phyloP scores from a whole-genome alignment of 1,140 invertebrate species.

The Pseudomyrmex sp. region DNA sequence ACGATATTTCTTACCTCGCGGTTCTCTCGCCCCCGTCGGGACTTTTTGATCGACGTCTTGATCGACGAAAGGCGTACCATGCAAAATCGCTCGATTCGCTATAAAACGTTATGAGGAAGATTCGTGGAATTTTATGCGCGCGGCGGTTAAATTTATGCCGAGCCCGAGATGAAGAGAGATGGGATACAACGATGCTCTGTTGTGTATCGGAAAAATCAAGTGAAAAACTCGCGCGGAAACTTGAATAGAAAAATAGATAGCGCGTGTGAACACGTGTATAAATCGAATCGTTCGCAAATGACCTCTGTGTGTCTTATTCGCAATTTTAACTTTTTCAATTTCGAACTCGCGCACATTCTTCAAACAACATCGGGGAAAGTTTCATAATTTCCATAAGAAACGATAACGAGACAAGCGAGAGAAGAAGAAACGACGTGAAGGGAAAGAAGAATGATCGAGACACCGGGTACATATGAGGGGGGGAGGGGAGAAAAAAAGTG shows the following conservation, averaged over 20 bases:
- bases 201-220: not conserved
- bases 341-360: not conserved
- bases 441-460: conserved; percentile 65
- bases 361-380: not conserved
- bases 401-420: not conserved
- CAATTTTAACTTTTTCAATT: conserved; percentile 26
- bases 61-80: conserved; percentile 9
- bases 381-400: conserved; percentile 6
- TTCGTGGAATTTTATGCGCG: not conserved
- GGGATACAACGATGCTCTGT: not conserved
- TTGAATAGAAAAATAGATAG: not conserved
- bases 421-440: conserved; percentile 60
- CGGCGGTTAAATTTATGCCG: not conserved
- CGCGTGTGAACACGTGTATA: not conserved
- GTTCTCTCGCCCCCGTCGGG: conserved; percentile 12
- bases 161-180: not conserved
- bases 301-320: not conserved
- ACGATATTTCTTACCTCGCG: conserved; percentile 66
- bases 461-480: conserved; percentile 37
- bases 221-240: not conserved
- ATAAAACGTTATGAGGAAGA: not conserved
- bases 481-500: conserved; percentile 48
- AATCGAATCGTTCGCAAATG: conserved; percentile 1
- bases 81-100: conserved; percentile 15
- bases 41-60: conserved; percentile 11